Evolutionary conservation across 30 jellyfish, hydroid and myxozoan species (phyloP).

Genomic region (Chrysaora quinquecirrha): DNA sequence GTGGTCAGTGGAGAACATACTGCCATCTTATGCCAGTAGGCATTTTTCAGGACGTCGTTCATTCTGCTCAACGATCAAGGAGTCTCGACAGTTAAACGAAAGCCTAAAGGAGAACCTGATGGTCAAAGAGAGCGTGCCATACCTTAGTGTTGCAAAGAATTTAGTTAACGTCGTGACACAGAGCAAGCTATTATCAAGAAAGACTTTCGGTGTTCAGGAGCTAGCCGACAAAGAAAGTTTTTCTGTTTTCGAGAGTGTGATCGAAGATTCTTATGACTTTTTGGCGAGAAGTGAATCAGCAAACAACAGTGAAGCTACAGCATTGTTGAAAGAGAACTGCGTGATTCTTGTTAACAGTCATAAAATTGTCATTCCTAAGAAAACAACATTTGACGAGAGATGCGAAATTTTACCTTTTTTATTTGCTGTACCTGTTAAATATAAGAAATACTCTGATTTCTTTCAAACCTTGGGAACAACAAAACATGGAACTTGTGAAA

Average conservation of each 20-base stretch:
- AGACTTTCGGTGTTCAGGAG: constrained; percentile 6
- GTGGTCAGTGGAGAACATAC: constrained; percentile 45
- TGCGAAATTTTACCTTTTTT: constrained; percentile 57
- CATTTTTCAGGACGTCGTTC: no score
- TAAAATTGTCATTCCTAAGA: constrained; percentile 29
- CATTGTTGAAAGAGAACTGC: not conserved
- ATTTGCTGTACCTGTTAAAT: constrained; percentile 11
- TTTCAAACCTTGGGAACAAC: constrained; percentile 51
- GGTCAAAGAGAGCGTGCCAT: not conserved
- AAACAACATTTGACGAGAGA: constrained; percentile 12
- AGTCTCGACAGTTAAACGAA: no score
- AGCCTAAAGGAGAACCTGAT: not conserved
- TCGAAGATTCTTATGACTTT: constrained; percentile 10
- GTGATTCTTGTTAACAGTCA: not conserved
- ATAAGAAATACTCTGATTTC: constrained; percentile 40
- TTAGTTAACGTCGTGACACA: constrained; percentile 2
- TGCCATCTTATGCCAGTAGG: constrained; percentile 22
- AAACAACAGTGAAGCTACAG: not conserved
- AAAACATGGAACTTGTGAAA: constrained; percentile 26
- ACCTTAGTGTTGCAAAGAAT: constrained; percentile 22
- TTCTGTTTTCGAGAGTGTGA: not conserved
- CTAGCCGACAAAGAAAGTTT: not conserved
- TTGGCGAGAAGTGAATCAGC: not conserved
- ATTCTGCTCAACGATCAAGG: no score
- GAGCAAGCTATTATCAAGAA: constrained; percentile 3